Percentiles rank a stretch among this genome's conserved stretches.
phyloP scores from a whole-genome alignment of 2,113 vertebrate species.

The Diadophis punctatus region DNA sequence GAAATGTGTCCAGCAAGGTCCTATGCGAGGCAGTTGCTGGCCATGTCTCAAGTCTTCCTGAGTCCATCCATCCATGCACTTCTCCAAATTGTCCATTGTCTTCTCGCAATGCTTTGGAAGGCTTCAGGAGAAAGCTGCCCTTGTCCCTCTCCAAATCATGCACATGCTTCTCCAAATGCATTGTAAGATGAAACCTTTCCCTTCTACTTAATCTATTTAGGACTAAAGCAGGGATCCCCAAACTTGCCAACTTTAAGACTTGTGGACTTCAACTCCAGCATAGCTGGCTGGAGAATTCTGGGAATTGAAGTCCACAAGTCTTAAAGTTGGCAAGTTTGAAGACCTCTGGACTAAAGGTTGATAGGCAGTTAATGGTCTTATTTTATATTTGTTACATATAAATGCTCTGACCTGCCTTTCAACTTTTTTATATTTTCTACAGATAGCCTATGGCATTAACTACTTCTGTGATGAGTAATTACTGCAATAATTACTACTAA shows the following conservation, averaged over 20 bases:
- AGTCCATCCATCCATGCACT: neutral
- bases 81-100: neutral
- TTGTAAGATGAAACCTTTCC: neutral
- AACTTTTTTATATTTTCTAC: neutral
- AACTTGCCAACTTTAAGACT: too few species aligned
- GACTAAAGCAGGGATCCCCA: neutral
- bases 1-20: neutral
- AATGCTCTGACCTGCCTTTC: neutral
- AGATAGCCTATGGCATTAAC: neutral
- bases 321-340: too few species aligned
- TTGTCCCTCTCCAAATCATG: neutral
- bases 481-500: neutral
- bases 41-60: neutral
- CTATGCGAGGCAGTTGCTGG: neutral
- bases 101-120: neutral
- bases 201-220: neutral
- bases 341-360: neutral
- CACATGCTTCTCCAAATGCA: neutral
- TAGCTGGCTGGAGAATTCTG: too few species aligned
- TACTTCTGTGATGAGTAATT: neutral
- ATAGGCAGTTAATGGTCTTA: neutral
- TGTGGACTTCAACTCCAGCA: too few species aligned
- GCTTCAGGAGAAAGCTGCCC: neutral
- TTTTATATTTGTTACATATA: neutral
- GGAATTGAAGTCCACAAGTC: too few species aligned